These are phyloP conservation scores for Malthinus flaveolus DNA, from an alignment of 2,888 invertebrate species.

Conservation along the genomic window DNA sequence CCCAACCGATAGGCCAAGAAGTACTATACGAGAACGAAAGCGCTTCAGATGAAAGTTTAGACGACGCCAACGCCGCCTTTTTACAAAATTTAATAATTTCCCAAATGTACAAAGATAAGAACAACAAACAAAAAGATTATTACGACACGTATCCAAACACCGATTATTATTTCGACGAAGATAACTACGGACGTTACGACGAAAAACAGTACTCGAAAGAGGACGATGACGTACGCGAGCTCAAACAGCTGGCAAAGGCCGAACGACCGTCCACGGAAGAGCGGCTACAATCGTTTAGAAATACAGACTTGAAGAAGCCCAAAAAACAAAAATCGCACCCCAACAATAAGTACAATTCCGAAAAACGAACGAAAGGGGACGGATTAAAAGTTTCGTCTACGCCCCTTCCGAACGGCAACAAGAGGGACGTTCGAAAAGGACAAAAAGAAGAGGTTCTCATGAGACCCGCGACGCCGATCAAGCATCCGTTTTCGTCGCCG, in stretches of 20 bases:
- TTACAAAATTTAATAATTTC: constrained; percentile 69
- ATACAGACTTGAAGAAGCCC: constrained; percentile 41
- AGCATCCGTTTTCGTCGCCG: constrained; percentile 59
- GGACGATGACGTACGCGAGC: constrained; percentile 68
- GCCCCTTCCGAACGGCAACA: constrained; percentile 32
- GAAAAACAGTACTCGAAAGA: constrained; percentile 51
- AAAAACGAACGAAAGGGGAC: constrained; percentile 53
- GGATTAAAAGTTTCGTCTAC: constrained; percentile 24
- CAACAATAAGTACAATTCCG: constrained; percentile 53
- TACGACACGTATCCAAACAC: constrained; percentile 34
- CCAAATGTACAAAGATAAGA: constrained; percentile 65
- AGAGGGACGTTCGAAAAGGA: constrained; percentile 49
- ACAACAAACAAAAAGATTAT: constrained; percentile 39
- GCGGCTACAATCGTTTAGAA: constrained; percentile 36
- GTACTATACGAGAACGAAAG: constrained; percentile 65
- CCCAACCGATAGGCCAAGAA: constrained; percentile 68
- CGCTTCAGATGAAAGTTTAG: constrained; percentile 43
- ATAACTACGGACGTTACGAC: constrained; percentile 42
- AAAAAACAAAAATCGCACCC: constrained; percentile 49
- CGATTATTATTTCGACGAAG: constrained; percentile 42
- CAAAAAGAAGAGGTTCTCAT: constrained; percentile 69
- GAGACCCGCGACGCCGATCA: constrained; percentile 61
- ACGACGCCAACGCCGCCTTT: constrained; percentile 64
- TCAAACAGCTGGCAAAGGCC: constrained; percentile 64
- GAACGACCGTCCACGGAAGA: constrained; percentile 36